Evolutionary conservation across 2,113 vertebrate species (phyloP).

Genomic region (Canis aureus): DNA sequence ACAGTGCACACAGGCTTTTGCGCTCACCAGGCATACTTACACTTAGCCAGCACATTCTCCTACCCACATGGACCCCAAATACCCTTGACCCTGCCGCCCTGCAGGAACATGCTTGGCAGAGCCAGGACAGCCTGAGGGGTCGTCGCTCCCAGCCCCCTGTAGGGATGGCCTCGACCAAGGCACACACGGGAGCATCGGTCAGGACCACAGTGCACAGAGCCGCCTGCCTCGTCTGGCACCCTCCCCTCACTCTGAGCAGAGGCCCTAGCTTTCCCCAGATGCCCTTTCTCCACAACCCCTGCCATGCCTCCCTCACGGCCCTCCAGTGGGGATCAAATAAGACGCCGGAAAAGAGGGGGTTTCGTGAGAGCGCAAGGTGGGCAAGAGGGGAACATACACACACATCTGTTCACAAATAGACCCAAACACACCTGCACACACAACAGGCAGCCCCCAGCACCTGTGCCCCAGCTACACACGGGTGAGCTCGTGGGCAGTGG

Average conservation of each 20-base stretch:
- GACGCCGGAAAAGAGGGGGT: not conserved
- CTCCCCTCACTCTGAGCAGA: no score
- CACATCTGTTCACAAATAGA: not conserved
- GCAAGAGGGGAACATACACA: no score
- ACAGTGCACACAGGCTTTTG: not conserved
- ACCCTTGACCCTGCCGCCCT: not conserved
- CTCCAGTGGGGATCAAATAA: not conserved
- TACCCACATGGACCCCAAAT: not conserved
- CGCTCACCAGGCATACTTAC: not conserved
- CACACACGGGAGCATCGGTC: accelerated
- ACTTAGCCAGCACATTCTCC: not conserved
- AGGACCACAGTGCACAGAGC: accelerated
- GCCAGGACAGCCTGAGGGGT: not conserved
- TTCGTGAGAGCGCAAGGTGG: not conserved
- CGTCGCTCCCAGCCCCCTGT: not conserved
- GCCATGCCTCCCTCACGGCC: not conserved
- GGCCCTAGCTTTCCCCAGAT: not conserved
- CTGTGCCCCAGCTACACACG: not conserved
- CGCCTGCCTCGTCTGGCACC: not conserved
- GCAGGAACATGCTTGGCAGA: not conserved
- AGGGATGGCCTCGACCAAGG: not conserved
- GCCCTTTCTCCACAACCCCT: not conserved
- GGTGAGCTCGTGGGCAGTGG: accelerated
- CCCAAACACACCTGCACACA: not conserved
- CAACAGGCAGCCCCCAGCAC: not conserved